Evolutionary conservation across 1,140 invertebrate genomes (phyloP), one percentile per base, ranked within the genome.

Genomic region (Notospermus geniculatus): DNA sequence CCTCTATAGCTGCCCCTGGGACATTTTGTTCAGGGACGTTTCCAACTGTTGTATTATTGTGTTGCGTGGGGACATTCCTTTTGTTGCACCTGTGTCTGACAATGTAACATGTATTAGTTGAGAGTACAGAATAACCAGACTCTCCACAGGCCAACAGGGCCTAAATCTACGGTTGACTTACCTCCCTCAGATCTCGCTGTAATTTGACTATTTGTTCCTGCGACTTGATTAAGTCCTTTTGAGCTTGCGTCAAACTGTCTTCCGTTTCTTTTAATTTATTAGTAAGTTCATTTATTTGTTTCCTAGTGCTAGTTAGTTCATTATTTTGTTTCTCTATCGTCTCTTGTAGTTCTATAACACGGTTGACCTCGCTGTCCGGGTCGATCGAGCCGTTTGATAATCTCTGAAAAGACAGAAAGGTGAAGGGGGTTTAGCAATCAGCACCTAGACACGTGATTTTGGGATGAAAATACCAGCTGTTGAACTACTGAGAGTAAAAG

Each of bases 181-280:
- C 83, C 76, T 87, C 86, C 73, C 84, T 80, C 2, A 99, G 80
- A 84, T 99, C 95, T 69, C 94, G 85, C 80, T 97, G 91, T 46
- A 98, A 82, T 80, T 95, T 94, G 9, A 89, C 85, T 76, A 92
- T 92, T 64, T 90, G 87, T 68, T 99, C 96, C 77, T 97, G 93
- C 7, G 92, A 86, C 80, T 93, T 92, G 52, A 88, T 78, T n/a
- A 96, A 84, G 65, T 99, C 96, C 81, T 97, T 95, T 77, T 97
- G 94, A 19, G 90, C 87, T 73, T 91, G 90, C 17, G 88, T 83
- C 56, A 97, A 83, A 67, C 86, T 89, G 67, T 97, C 94, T 80
- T 99, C 96, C 9, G 97, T 81, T 74, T 98, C 95, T n/a, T 89
- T 87, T 53, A 97, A 88, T 75, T 93, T 89, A 67, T 74, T 89